Conservation (phyloP, 2,797 vertebrate species). For the Amazona ochrocephala region DNA sequence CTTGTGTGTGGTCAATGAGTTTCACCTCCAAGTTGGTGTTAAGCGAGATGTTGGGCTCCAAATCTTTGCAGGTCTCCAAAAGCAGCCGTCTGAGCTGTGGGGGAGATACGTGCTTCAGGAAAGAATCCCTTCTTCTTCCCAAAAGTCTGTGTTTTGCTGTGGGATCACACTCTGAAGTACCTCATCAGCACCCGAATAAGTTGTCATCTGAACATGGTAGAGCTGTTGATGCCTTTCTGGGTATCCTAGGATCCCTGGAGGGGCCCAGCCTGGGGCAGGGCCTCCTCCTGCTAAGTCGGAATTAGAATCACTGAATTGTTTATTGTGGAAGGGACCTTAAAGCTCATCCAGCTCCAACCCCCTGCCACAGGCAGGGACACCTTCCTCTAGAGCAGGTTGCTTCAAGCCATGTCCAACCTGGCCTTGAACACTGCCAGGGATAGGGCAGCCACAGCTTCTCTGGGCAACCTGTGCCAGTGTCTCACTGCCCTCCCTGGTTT, state of each 20-base stretch:
- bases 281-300: not conserved
- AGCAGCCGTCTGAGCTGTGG: rapidly evolving
- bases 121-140: not conserved
- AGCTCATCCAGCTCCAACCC: not conserved
- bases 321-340: not conserved
- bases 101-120: rapidly evolving
- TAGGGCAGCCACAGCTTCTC: not conserved
- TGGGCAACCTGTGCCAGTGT: not conserved
- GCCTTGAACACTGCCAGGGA: not conserved
- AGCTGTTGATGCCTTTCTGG: not conserved
- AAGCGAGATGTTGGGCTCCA: not conserved
- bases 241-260: rapidly evolving
- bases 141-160: rapidly evolving
- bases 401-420: not conserved
- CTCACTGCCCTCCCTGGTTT: not conserved
- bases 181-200: not conserved
- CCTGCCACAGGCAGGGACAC: not conserved
- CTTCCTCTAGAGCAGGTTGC: not conserved
- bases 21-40: rapidly evolving
- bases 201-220: not conserved
- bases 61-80: not conserved
- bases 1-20: rapidly evolving
- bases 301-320: not conserved
- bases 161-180: rapidly evolving
- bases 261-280: not conserved